Base-by-base conservation (phyloP, 1,140 invertebrate species). In the Lethrus apterus region DNA sequence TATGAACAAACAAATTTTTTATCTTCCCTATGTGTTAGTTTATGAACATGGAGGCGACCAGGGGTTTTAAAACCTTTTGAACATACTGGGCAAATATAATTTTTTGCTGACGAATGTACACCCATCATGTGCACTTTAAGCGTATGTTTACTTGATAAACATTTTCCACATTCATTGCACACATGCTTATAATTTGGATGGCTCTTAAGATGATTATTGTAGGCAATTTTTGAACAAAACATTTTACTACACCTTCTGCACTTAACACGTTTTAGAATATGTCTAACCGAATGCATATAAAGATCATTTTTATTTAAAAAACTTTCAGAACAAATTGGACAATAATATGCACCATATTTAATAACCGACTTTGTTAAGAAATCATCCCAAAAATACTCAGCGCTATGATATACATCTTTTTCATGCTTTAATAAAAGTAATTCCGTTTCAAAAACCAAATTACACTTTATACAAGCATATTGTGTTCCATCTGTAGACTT, bases 81-180 rank as follows among this genome's bases (percentile, higher is more conserved):
- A 30, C 46, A 48, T 0, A 33, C 29, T 5, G 26, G 5, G 34
- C 46, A 48, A 1, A 23, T 29, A 43, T 34, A 33, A 10, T 35
- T 35, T 11, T 17, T 42, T 10, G 13, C 23, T 11, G 15, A 21
- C 20, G 38, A 35, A 43, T 48, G 46, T 34, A 48, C 30, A 11
- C 46, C 46, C 20, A 34, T 31, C 3, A 34, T 48, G 17, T 48
- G 46, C n/a, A 20, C 33, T 35, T 48, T 48, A 15, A 48, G 30
- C 33, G 46, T 40, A 29, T 31, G 18, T 18, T 26, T 31, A 33
- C 35, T 34, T 20, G 30, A 29, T 34, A 48, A 48, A 32, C 15
- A 32, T 34, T 34, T 42, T n/a, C 46, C 46, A 35, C 46, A 48
- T 19, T 13, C n/a, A 13, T 31, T n/a, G 29, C 46, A 48, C 15